phyloP scores from a whole-genome alignment of 2,888 invertebrate genomes.

The Pyrocoelia pectoralis region DNA sequence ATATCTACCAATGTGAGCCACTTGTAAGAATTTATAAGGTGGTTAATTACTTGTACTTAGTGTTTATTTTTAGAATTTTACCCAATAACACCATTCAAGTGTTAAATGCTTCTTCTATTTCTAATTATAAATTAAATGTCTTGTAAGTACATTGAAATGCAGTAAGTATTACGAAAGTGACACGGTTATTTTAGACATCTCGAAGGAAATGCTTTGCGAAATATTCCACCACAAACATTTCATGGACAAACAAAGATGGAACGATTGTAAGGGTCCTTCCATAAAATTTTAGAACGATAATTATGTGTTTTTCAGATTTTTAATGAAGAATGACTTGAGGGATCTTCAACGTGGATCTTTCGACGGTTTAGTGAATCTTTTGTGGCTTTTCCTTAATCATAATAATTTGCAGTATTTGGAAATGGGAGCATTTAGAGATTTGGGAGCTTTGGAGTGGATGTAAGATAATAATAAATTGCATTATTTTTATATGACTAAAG shows the following conservation, averaged over 20 bases:
- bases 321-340: constrained; percentile 55
- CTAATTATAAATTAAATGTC: constrained; percentile 43
- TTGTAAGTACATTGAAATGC: constrained; percentile 23
- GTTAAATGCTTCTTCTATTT: constrained; percentile 45
- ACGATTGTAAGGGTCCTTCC: constrained; percentile 42
- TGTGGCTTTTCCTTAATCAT: constrained; percentile 60
- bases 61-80: constrained; percentile 48
- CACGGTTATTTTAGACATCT: constrained; percentile 43
- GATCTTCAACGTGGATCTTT: constrained; percentile 58
- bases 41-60: background rate
- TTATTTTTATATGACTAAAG: too few relatives aligned
- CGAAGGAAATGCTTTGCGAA: constrained; percentile 42
- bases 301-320: constrained; percentile 52
- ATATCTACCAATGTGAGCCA: constrained; percentile 48
- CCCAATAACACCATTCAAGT: constrained; percentile 49
- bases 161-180: background rate
- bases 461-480: constrained; percentile 16
- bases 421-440: constrained; percentile 57
- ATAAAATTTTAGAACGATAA: too few relatives aligned
- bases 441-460: constrained; percentile 59
- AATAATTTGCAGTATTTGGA: constrained; percentile 61
- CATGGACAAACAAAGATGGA: constrained; percentile 37
- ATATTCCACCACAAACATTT: constrained; percentile 42
- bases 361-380: constrained; percentile 57
- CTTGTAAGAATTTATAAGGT: constrained; percentile 47